Percentiles rank a stretch among this genome's conserved stretches.
phyloP scores from a whole-genome alignment of 2,888 invertebrate species.

The Chrysolina haemoptera region DNA sequence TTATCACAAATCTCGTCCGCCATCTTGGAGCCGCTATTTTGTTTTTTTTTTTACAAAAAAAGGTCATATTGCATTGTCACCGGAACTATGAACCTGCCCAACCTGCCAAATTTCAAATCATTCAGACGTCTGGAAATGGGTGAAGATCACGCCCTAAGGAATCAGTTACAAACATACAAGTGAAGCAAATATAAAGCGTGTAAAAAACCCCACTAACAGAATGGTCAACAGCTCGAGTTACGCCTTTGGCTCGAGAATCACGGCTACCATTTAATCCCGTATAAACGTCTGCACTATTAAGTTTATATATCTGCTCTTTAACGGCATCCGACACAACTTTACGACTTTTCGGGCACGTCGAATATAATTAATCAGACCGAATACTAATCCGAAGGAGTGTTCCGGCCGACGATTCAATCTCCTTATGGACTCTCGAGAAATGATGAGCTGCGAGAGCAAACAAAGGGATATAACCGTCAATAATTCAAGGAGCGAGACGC shows the following conservation, averaged over 20 bases:
- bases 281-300: conserved; percentile 21
- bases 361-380: conserved; percentile 37
- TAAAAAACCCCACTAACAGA: neutral
- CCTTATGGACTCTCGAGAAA: conserved; percentile 32
- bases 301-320: conserved; percentile 26
- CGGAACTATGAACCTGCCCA: no score
- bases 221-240: neutral
- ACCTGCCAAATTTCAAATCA: no score
- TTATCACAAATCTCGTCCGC: no score
- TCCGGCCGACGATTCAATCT: conserved; percentile 38
- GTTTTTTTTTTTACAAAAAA: no score
- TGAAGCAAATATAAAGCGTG: no score
- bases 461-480: conserved; percentile 21
- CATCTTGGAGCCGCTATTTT: no score
- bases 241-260: neutral
- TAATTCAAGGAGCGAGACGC: conserved; percentile 5
- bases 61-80: no score
- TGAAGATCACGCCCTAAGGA: no score
- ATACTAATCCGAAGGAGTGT: conserved; percentile 40
- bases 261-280: conserved; percentile 22
- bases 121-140: no score
- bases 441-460: conserved; percentile 29
- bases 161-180: no score
- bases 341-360: conserved; percentile 36
- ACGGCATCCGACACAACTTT: conserved; percentile 15